Base-by-base conservation (phyloP, 1,140 invertebrate species). In the Zaprionus lachaisei region DNA sequence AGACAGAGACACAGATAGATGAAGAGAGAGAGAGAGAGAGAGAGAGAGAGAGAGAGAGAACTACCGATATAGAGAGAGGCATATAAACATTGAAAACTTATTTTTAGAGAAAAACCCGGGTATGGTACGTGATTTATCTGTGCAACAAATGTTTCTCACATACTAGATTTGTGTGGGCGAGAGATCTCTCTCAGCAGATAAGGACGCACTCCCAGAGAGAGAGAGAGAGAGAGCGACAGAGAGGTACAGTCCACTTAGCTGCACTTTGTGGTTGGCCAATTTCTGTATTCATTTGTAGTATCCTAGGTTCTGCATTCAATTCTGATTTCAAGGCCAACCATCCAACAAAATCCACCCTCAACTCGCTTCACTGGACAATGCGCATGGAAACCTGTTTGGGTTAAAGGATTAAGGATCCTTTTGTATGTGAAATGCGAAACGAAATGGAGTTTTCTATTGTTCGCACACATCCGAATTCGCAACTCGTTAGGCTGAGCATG, bases 261-360 rank as follows among this genome's bases (percentile, higher is more conserved):
- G 61, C 60, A 66, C 64, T 70, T 80, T 89, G 83, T 83, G 83
- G 80, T 83, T 83, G 81, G 71, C 77, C 77, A 57, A 84, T 71
- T 80, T 73, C 34, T 17, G 44, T 34, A 12, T 9, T n/a, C 20
- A 58, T 38, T 47, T 17, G 12, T n/a, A 3, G 4, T 38, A n/a
- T n/a, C 24, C 49, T 51, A 54, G 34, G 58, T 73, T 79, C 54
- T 62, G 49, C 28, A 38, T 47, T 26, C 24, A 26, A 26, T 26
- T 26, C 24, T 17, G 24, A 64, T 70, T 83, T 79, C 80, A 79
- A 68, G 80, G 80, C 12, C 77, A 69, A 37, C 70, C 44, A 11
- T 31, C 62, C 5, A 31, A 9, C 9, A 54, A 57, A 51, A 71
- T 37, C 55, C 72, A 71, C 73, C 41, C 67, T 54, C 20, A 26